A percentile compares a stretch with the other conserved stretches of the same genome.
Conservation (phyloP, 2,113 vertebrate species). For the Indri indri region DNA sequence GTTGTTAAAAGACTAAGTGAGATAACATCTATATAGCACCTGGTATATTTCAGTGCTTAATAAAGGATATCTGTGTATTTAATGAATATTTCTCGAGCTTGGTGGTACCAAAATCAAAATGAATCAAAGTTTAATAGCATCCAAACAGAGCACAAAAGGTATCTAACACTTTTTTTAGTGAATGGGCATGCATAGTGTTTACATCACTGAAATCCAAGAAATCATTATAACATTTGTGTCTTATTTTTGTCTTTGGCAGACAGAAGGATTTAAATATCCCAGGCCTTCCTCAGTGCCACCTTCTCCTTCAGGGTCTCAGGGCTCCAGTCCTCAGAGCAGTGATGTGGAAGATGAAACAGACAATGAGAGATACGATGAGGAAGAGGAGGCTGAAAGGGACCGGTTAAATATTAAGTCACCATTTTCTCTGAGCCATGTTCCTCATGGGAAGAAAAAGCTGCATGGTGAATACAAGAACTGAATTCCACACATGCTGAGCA, state of each 20-base stretch:
- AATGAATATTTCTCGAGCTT: background rate
- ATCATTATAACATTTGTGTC: background rate
- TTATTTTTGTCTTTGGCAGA: constrained; percentile 82
- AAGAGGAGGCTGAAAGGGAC: constrained; percentile 94
- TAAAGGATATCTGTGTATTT: background rate
- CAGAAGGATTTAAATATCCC: constrained; percentile 93
- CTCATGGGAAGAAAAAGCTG: constrained; percentile 87
- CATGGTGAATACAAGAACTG: constrained; percentile 89
- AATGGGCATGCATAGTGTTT: background rate
- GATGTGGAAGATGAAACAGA: constrained; percentile 85
- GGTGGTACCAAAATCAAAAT: background rate
- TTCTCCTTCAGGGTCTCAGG: constrained; percentile 92
- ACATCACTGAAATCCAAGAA: background rate
- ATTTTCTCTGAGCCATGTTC: constrained; percentile 82
- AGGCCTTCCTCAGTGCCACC: constrained; percentile 94
- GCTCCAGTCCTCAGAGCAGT: constrained; percentile 94
- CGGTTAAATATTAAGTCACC: constrained; percentile 93
- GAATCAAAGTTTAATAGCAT: background rate
- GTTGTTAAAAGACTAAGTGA: background rate
- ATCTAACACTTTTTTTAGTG: background rate
- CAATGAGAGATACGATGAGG: constrained; percentile 92
- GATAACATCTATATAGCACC: background rate
- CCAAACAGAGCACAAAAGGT: background rate
- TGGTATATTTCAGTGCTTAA: background rate
- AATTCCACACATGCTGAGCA: background rate